A percentile compares a stretch with the other conserved stretches of the same genome.
Evolutionary conservation across 2,888 invertebrate species (phyloP).

Genomic region (Diogma glabrata): DNA sequence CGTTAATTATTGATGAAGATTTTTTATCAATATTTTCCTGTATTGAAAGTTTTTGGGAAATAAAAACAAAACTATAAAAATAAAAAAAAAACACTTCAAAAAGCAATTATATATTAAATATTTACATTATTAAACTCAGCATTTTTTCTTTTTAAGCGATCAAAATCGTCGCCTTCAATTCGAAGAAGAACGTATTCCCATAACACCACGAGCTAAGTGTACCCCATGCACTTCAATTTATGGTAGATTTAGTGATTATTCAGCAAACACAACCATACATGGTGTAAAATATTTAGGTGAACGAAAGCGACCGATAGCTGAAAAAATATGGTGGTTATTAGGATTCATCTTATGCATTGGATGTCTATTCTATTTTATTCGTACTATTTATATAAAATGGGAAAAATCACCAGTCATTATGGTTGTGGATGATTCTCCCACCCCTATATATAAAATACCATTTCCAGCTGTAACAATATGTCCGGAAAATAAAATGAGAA

Average conservation of each 20-base stretch:
- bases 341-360: not conserved
- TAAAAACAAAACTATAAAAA: too few species aligned
- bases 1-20: too few species aligned
- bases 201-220: not conserved
- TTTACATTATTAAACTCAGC: too few species aligned
- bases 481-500: constrained; percentile 1
- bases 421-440: not conserved
- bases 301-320: not conserved
- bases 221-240: not conserved
- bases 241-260: not conserved
- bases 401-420: not conserved
- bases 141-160: not conserved
- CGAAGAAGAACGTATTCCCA: not conserved
- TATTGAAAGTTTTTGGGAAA: too few species aligned
- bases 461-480: not conserved
- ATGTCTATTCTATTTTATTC: not conserved
- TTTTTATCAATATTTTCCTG: too few species aligned
- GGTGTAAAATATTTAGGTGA: constrained; percentile 3
- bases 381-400: not conserved
- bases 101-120: too few species aligned
- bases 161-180: not conserved
- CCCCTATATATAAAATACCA: not conserved
- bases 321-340: constrained; percentile 6
- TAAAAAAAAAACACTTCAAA: too few species aligned
- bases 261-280: not conserved